Percentiles rank a stretch among this genome's conserved stretches.
phyloP scores from a whole-genome alignment of 2,113 vertebrate genomes.

The Agapornis roseicollis region DNA sequence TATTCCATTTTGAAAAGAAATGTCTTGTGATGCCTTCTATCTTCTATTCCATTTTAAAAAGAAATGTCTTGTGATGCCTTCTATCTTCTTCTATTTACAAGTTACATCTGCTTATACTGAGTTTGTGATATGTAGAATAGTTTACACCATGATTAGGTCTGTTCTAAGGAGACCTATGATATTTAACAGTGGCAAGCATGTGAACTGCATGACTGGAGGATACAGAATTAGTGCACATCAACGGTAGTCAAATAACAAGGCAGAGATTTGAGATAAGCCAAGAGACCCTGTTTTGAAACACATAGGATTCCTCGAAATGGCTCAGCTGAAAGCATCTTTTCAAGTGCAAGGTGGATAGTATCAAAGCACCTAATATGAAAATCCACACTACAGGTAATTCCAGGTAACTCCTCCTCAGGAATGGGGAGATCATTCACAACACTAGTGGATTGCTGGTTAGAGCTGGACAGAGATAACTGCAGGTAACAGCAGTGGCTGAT shows the following conservation, averaged over 20 bases:
- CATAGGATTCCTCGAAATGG: accelerated
- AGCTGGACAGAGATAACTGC: background rate
- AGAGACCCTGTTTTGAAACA: background rate
- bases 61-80: accelerated
- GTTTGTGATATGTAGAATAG: background rate
- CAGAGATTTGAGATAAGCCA: background rate
- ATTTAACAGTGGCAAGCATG: background rate
- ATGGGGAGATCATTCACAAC: background rate
- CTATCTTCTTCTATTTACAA: background rate
- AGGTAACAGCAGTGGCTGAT: background rate
- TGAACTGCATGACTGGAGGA: background rate
- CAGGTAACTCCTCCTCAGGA: background rate
- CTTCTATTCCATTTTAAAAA: background rate
- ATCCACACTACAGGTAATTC: background rate
- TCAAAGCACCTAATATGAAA: background rate
- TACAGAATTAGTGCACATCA: background rate
- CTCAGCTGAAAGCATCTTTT: background rate
- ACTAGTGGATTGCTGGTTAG: no score
- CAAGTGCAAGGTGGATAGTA: background rate
- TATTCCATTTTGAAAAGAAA: background rate
- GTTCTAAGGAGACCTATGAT: background rate
- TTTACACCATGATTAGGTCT: background rate
- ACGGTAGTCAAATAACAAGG: background rate
- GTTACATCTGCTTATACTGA: background rate
- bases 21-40: background rate